Evolutionary conservation across 2,113 vertebrate genomes (phyloP).

Genomic region (Egretta garzetta): DNA sequence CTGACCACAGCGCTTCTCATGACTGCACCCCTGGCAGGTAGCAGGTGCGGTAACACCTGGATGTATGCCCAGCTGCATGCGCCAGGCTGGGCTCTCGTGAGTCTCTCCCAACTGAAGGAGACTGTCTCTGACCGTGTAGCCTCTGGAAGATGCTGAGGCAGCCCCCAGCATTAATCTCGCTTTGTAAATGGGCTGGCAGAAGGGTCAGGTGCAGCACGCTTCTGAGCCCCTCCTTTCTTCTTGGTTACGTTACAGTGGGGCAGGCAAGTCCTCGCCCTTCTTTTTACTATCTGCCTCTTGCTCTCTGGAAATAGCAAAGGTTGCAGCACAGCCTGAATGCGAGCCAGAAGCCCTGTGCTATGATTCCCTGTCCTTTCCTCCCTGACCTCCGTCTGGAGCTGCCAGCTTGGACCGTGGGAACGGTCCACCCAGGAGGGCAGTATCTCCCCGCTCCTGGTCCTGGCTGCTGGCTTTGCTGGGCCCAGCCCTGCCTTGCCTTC

Average conservation of each 20-base stretch:
- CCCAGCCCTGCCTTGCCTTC: not conserved
- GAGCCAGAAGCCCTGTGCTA: not conserved
- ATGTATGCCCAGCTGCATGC: not conserved
- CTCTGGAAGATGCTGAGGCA: not conserved
- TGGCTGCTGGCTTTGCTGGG: not conserved
- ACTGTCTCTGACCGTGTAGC: rapidly evolving
- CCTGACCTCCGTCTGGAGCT: not conserved
- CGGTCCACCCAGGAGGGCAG: not conserved
- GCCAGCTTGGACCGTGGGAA: rapidly evolving
- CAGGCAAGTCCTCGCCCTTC: not conserved
- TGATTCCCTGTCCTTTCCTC: not conserved
- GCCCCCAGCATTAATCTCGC: not conserved
- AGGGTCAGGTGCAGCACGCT: not conserved
- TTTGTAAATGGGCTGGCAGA: not conserved
- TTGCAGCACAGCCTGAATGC: not conserved
- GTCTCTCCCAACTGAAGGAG: not conserved
- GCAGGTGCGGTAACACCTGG: not conserved
- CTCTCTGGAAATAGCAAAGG: conserved; percentile 12
- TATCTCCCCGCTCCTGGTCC: not conserved
- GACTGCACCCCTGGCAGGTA: not conserved
- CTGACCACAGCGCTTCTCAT: not conserved
- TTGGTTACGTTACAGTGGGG: conserved; percentile 3
- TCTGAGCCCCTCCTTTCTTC: conserved; percentile 7
- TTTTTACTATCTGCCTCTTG: not conserved
- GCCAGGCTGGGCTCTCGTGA: not conserved